These are phyloP conservation scores for Zalophus californianus DNA, from an alignment of 2,797 vertebrate species.

Conservation along the genomic window DNA sequence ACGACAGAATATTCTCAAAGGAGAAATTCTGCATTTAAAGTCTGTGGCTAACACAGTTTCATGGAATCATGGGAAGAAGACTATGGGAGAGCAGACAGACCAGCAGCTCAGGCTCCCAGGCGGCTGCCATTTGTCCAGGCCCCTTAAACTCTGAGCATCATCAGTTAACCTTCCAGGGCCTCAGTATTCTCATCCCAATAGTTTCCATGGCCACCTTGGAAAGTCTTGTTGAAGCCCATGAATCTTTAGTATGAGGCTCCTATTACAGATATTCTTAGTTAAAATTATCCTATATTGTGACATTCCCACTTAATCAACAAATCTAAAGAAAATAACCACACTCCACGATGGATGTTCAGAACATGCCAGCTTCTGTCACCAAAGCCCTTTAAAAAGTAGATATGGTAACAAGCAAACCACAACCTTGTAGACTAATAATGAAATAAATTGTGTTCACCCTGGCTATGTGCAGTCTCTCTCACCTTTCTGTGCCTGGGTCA, in stretches of 20 bases:
- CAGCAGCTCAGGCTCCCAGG: not conserved
- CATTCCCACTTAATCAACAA: not conserved
- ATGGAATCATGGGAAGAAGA: fast-evolving
- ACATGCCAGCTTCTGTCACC: not conserved
- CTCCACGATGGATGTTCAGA: not conserved
- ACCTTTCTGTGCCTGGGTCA: not conserved
- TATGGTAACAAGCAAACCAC: not conserved
- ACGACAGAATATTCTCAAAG: not conserved
- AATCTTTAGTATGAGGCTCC: not conserved
- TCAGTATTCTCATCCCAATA: not conserved
- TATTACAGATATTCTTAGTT: not conserved
- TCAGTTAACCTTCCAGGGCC: not conserved
- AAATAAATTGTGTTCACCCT: constrained; percentile 65
- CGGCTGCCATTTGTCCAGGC: not conserved
- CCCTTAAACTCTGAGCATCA: not conserved
- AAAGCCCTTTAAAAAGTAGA: not conserved
- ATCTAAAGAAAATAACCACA: not conserved
- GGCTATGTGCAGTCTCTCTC: constrained; percentile 33
- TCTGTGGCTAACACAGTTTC: not conserved
- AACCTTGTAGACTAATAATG: not conserved
- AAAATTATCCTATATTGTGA: not conserved
- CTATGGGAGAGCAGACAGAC: not conserved
- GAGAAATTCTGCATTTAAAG: not conserved
- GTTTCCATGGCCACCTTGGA: not conserved
- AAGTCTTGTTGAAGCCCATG: not conserved